Base-by-base conservation (phyloP, 2,888 invertebrate genomes). In the Leptura quadrifasciata region DNA sequence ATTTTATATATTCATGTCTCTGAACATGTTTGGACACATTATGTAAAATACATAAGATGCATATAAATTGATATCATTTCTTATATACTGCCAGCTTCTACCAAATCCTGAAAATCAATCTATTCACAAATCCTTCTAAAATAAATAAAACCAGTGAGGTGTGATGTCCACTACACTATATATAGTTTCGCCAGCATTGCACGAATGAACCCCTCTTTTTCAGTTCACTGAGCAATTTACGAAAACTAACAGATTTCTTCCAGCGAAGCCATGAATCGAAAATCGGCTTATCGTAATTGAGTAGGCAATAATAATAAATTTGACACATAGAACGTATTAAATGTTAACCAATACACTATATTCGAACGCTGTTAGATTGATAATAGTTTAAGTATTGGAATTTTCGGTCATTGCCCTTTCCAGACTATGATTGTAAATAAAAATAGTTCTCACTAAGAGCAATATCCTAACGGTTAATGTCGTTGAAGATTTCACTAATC, bases 91-190 rank as follows among this genome's bases (percentile, higher is more conserved):
- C 24, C 65, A 52, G 65, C 65, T 65, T 65, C 52, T 20, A n/a
- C 24, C 20, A n/a, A 54, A 52, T 52, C 65, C 65, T 47, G 20
- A 20, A 60, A 60, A 74, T 70, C 77, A 76, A 80, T 80, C 76
- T 76, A 72, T 75, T 74, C 73, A 54, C 76, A 80, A 82, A 83
- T 82, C 84, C 81, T 76, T 79, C 74, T 76, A 73, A 81, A 83
- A 83, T 84, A 81, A 80, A 78, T 73, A 78, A 78, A 82, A 72
- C 72, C 83, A 82, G 78, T 79, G 81, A 82, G 80, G 84, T 82
- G 84, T 83, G 81, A 83, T 81, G 82, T 82, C 83, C 84, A 78
- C 61, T 78, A 57, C 71, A 74, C 61, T 71, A 68, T 74, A 72
- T 74, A 73, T 67, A 72, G 60, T 47, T 17, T 71, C 57, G 72